Conservation (phyloP, 2,113 vertebrate genomes). For the Synodontis membranacea region DNA sequence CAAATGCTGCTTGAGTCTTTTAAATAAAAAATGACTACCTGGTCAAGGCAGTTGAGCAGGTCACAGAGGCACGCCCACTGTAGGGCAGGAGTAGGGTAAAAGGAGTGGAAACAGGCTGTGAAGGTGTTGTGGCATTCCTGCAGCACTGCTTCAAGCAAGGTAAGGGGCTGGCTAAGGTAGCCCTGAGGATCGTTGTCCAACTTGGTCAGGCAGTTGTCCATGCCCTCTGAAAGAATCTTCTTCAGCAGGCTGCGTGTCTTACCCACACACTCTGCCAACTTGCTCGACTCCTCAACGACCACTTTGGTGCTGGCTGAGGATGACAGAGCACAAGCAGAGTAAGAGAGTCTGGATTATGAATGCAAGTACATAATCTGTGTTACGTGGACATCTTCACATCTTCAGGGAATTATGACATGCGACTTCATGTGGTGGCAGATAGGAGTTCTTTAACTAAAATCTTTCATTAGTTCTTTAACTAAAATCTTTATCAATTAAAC, state of each 20-base stretch:
- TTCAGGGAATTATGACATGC: background rate
- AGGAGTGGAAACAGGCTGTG: constrained; percentile 97
- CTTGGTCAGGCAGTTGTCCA: constrained; percentile 94
- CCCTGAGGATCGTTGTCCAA: constrained; percentile 96
- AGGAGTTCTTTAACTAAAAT: background rate
- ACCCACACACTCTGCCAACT: constrained; percentile 95
- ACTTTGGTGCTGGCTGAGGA: constrained; percentile 87
- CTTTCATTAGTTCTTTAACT: background rate
- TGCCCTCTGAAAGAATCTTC: constrained; percentile 96
- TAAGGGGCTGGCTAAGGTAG: constrained; percentile 92
- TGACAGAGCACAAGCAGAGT: background rate
- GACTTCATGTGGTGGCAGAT: background rate
- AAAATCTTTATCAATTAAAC: background rate
- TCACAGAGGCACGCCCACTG: constrained; percentile 99
- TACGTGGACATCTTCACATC: background rate
- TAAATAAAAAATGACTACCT: constrained; percentile 72
- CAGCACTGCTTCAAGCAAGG: constrained; percentile 92
- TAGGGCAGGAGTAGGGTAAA: constrained; percentile 94
- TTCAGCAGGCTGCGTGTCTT: constrained; percentile 96
- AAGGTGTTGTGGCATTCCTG: constrained; percentile 98
- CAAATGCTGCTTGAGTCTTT: background rate
- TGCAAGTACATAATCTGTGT: background rate
- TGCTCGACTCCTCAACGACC: constrained; percentile 96
- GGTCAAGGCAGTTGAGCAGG: constrained; percentile 95
- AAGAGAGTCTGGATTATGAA: background rate